These are phyloP conservation scores for Brotula barbata DNA, from an alignment of 2,797 vertebrate genomes.

Conservation along the genomic window DNA sequence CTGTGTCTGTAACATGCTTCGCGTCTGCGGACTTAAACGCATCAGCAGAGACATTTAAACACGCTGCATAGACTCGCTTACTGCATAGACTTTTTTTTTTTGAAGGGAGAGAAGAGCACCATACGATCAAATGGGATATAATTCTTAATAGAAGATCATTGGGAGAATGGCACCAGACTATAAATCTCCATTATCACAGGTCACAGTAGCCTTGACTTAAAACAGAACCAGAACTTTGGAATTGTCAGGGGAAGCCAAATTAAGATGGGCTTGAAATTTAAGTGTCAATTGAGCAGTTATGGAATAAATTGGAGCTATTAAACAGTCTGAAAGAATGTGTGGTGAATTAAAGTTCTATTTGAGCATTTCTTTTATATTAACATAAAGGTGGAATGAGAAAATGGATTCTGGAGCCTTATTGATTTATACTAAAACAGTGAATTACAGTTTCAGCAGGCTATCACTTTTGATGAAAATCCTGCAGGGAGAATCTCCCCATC, in stretches of 20 bases:
- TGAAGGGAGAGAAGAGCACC: constrained; percentile 38
- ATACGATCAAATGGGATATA: constrained; percentile 61
- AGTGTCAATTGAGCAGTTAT: constrained; percentile 76
- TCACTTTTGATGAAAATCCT: constrained; percentile 75
- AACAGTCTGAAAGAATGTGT: constrained; percentile 64
- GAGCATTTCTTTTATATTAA: constrained; percentile 75
- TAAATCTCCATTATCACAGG: constrained; percentile 70
- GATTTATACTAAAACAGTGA: constrained; percentile 78
- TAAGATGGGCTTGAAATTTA: constrained; percentile 71
- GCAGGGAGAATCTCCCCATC: constrained; percentile 66
- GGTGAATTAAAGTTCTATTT: constrained; percentile 72
- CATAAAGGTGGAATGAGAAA: constrained; percentile 73
- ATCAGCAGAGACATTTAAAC: constrained; percentile 33
- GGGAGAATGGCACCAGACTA: constrained; percentile 52
- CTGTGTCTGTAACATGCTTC: constrained; percentile 45
- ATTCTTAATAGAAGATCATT: constrained; percentile 65
- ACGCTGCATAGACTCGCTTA: constrained; percentile 9
- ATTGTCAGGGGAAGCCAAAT: constrained; percentile 66
- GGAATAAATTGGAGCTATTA: constrained; percentile 69
- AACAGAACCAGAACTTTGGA: constrained; percentile 59
- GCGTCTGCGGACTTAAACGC: constrained; percentile 18
- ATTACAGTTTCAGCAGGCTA: constrained; percentile 76
- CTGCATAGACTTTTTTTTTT: constrained; percentile 21
- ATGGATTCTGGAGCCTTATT: constrained; percentile 72
- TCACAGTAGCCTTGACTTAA: constrained; percentile 55